Base-by-base conservation (phyloP, 2,888 invertebrate species). In the Trissolcus japonicus region DNA sequence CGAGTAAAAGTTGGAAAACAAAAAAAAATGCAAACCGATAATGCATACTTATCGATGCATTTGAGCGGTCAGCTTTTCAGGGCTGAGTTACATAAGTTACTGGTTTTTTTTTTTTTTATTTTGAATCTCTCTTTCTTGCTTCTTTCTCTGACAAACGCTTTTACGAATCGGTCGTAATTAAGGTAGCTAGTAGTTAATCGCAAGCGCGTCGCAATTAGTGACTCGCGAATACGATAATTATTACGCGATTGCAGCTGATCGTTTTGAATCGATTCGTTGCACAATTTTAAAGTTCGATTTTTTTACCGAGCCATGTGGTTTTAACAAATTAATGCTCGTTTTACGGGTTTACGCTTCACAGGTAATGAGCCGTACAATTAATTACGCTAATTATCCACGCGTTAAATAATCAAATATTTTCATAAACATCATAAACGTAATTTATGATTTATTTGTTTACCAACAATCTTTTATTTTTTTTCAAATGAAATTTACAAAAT, bases 171-270 rank as follows among this genome's bases (percentile, higher is more conserved):
- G 55, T 73, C 78, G 78, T 79, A 72, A 76, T 76, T 79, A 76
- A 79, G 72, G 79, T 76, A 73, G 79, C 76, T 61, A 76, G 76
- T 69, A 72, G 65, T 79, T 79, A 79, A 79, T 79, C 75, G 78
- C 73, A 69, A 76, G 76, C 69, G 79, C 73, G 76, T 73, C 73
- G 79, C 79, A 79, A 79, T 79, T 79, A 79, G 79, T 79, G 79
- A 79, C 79, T 76, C 79, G 79, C 79, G 76, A 76, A 75, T 76
- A 79, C 79, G 79, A 79, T 79, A 79, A 79, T 79, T 76, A 79
- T 76, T 79, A 76, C 73, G 76, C 79, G 79, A 79, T 76, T 79
- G 79, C 79, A 79, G 76, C 76, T 79, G 79, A 79, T 79, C 79
- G 76, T 55, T 67, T 62, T 46, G 46, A 29, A 61, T 61, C 69